Base-by-base conservation (phyloP, 2,797 vertebrate genomes). In the Merluccius polli region DNA sequence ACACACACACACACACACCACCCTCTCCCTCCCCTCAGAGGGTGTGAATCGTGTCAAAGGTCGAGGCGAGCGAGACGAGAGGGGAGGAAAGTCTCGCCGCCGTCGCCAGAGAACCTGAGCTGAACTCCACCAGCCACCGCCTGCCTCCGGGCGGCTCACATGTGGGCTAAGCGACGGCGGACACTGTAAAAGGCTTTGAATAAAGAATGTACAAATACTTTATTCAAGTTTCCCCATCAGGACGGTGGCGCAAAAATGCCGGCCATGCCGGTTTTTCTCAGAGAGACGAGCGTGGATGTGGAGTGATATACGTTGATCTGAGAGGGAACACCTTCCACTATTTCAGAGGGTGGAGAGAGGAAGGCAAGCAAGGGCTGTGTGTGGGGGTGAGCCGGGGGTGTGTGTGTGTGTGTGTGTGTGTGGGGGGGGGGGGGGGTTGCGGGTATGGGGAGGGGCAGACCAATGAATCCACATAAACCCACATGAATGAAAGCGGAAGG, bases 1-100 rank as follows among this genome's bases (percentile, higher is more conserved):
- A 15, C 52, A 3, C 6, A 21, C 52, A 1, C 52, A 10, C 59
- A 8, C 41, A 44, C 41, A 10, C 80, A 79, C 83, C 86, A 89
- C 80, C 86, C 86, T 90, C 77, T 79, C 80, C 83, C 78, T 33
- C 79, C 81, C 80, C 85, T 89, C 82, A 83, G 71, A 78, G 79
- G 83, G 88, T 89, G 89, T 91, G 89, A 92, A 90, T 86, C 81
- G 84, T 81, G 91, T 88, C 88, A 89, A 87, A 85, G 90, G 88
- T 85, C 74, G 75, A 77, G 70, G 86, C 85, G 85, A 86, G 87
- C n/a, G 59, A 63, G 59, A 27, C 59, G 59, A 63, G 59, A 63
- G 59, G 24, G 59, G 10, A 27, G 59, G 59, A 4, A 63, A n/a
- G 52, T 9, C 52, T 59, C 32, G 85, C 78, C 70, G 73, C 81